Evolutionary conservation across 2,888 invertebrate genomes (phyloP), one percentile per base, ranked within the genome.

Genomic region (Dryobotodes eremita): DNA sequence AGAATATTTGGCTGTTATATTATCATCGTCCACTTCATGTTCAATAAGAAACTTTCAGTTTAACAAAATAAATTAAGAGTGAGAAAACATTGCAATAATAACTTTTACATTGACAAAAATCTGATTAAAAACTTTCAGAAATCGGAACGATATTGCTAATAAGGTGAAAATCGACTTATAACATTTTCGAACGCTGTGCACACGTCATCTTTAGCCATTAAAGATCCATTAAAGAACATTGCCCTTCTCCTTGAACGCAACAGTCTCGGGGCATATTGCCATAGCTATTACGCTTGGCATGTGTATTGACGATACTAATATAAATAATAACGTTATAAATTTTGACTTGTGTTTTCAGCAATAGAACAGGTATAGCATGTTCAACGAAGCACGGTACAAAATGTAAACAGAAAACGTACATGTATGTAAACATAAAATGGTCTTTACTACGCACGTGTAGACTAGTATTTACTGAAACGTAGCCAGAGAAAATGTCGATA

Each of bases 151-250:
- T 61, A 61, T 31, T 17, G 31, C 11, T 4, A 31, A 53, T 69
- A 15, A 23, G 3, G 0, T 57, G 31, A 17, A 57, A 23, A 69
- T 31, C 8, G 15, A 50, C 2, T 15, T 8, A 31, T 20, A 13
- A 23, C 31, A 15, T 57, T 83, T 76, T 70, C 23, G 11, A 70
- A 69, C 42, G 48, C 46, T 69, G 42, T 70, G 10, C 20, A 20
- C 26, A 46, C 50, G 57, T 70, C 68, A 42, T 59, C 48, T 11
- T 20, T 20, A 3, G n/a, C 64, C 74, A 81, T 75, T 81, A 85
- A 81, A 75, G 57, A 53, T 73, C 73, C 75, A 83, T 85, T 83
- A 85, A 69, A 65, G 75, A 82, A 61, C 48, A 61, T 72, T 82
- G 83, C 61, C 72, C 61, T 82, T 75, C 61, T 59, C 55, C 57